Evolutionary conservation across 2,797 vertebrate genomes (phyloP).

Genomic region (Spatula versicolor): DNA sequence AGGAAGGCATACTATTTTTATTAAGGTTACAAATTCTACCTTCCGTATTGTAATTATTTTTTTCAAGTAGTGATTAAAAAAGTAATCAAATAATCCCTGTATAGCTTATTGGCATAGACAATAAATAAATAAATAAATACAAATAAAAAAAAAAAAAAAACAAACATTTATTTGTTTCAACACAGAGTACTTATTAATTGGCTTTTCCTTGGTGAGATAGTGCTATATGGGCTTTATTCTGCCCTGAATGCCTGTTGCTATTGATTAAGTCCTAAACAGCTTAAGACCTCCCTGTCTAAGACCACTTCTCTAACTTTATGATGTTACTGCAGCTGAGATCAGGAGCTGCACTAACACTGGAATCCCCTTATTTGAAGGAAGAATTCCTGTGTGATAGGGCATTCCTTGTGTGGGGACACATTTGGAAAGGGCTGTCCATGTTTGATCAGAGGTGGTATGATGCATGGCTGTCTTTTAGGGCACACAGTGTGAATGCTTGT

Average conservation of each 20-base stretch:
- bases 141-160: too few species aligned
- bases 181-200: neutral
- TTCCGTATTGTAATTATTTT: neutral
- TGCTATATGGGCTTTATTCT: neutral
- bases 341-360: neutral
- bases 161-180: neutral
- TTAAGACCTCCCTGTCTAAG: neutral
- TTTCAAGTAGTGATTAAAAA: neutral
- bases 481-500: rapidly evolving
- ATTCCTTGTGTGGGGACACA: rapidly evolving
- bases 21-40: neutral
- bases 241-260: neutral
- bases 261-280: too few species aligned
- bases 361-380: neutral
- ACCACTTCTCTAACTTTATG: neutral
- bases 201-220: neutral
- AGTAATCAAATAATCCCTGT: rapidly evolving
- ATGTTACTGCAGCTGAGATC: too few species aligned
- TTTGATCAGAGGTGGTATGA: neutral
- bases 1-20: neutral
- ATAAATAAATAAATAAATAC: neutral
- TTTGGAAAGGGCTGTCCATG: neutral
- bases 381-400: too few species aligned
- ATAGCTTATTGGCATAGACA: rapidly evolving
- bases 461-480: neutral